Evolutionary conservation across 2,113 vertebrate species (phyloP), one percentile per base, ranked within the genome.

Genomic region (Paradisaea rubra): DNA sequence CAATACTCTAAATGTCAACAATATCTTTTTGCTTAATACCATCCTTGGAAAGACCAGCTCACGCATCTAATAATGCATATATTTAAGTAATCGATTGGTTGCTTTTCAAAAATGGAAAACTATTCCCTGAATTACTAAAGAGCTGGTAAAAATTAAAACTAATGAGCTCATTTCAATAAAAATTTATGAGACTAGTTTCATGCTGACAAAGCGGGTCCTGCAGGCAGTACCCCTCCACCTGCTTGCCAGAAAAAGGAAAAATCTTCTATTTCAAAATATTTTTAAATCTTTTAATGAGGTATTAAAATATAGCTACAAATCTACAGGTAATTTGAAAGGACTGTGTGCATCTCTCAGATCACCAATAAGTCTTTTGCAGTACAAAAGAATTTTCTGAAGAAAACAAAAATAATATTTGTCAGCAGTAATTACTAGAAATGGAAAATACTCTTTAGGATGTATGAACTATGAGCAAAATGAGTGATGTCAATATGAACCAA

Each of bases 121-220:
- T 63, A 50, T 81, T 35, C 81, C 31, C 41, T 70, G 56, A 52
- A 77, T 91, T 74, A 54, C 63, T 87, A 86, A 83, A 89, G 77
- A 96, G 79, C 37, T 0, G 22, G 91, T 94, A 95, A 80, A 97
- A 95, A 96, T 91, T 95, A 96, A 97, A 95, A 96, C 86, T 96
- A 96, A 97, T 95, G 94, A 96, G 91, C 92, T 97, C 95, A 91
- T 95, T 96, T 96, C 95, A 93, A 97, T 97, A 97, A 98, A 97
- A 86, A 76, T 97, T 98, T 96, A 97, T 90, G 86, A 95, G 94
- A 54, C 86, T 80, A 70, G 66, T 95, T 97, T 95, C 92, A 95
- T 90, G 91, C 92, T 95, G 94, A 83, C 86, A 96, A 87, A 96
- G 86, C 28, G 45, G 83, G 82, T 81, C 82, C 92, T 95, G 80